Evolutionary conservation across 2,888 invertebrate species (phyloP), one percentile per base, ranked within the genome.

Genomic region (Rhopalosiphum nymphaeae): DNA sequence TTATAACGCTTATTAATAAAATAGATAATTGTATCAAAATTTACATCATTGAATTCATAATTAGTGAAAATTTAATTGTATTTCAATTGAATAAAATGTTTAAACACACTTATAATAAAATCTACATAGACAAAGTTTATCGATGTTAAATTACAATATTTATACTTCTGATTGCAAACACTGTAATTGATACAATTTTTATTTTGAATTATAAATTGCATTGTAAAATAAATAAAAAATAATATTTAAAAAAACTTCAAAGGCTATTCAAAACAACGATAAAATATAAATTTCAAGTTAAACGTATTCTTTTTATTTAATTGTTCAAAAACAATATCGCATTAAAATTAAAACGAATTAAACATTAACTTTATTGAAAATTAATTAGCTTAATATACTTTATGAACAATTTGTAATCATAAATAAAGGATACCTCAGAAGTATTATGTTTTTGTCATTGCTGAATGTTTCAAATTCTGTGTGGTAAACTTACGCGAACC

Each of bases 391-490:
- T 42, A 16, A 57, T 89, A 44, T 7, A 42, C 57, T 57, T 56
- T 13, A 36, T 44, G 11, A 89, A 89, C 89, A 57, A 57, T 42
- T 26, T 89, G 2, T 42, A 57, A 25, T 44, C 56, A 89, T 57
- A 89, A 89, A 89, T 89, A 89, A 57, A 29, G 3, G 57, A 57
- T 89, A 89, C 26, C 89, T 26, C 13, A 89, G 57, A 89, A 57
- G 44, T 89, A 61, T 42, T 89, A 57, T 44, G 57, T 89, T 89
- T 53, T 89, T 44, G 9, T 61, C 89, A 57, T 29, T 89, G 42
- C 44, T 44, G 29, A 44, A 57, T 57, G 44, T 61, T 57, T 2
- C 16, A 29, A 56, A 29, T 57, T 89, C 57, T 44, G 44, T 44
- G 57, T 57, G 57, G 7, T 89, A 61, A 89, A 89, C 89, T 57